Conservation (phyloP, 2,113 vertebrate species). For the Thalassarche chlororhynchos region DNA sequence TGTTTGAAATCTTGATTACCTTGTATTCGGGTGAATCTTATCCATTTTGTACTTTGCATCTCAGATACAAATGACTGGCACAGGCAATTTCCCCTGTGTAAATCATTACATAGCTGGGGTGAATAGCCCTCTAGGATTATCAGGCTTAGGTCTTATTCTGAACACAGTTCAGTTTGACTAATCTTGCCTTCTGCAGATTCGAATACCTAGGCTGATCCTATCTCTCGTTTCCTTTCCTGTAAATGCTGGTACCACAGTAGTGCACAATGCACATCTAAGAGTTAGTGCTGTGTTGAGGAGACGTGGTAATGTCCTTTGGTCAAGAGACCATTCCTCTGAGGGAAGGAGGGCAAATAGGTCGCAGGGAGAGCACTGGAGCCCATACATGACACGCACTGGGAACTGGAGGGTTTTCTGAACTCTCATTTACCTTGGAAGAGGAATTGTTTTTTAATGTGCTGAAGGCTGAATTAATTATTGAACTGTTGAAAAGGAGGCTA, state of each 20-base stretch:
- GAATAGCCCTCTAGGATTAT: not conserved
- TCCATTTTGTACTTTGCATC: not conserved
- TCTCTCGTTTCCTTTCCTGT: not conserved
- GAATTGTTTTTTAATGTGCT: conserved; percentile 15
- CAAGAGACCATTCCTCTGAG: not conserved
- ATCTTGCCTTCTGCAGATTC: not conserved
- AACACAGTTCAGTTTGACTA: not conserved
- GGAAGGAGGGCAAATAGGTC: not conserved
- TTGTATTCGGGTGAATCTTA: not conserved
- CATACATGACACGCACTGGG: not conserved
- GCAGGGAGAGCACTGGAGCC: not conserved
- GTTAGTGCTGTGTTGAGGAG: not conserved
- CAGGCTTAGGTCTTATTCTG: not conserved
- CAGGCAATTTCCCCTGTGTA: not conserved
- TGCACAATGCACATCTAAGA: not conserved
- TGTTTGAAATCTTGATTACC: not conserved
- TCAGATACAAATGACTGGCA: not conserved
- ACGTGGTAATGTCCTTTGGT: not conserved
- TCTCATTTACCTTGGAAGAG: conserved; percentile 17
- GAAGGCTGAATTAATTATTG: conserved; percentile 33
- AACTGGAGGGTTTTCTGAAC: not conserved
- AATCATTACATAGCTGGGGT: not conserved
- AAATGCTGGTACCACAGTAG: not conserved
- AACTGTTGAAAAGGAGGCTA: conserved; percentile 21
- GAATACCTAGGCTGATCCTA: not conserved